These are phyloP conservation scores for Homarus americanus DNA, from an alignment of 1,140 invertebrate species.

Conservation along the genomic window DNA sequence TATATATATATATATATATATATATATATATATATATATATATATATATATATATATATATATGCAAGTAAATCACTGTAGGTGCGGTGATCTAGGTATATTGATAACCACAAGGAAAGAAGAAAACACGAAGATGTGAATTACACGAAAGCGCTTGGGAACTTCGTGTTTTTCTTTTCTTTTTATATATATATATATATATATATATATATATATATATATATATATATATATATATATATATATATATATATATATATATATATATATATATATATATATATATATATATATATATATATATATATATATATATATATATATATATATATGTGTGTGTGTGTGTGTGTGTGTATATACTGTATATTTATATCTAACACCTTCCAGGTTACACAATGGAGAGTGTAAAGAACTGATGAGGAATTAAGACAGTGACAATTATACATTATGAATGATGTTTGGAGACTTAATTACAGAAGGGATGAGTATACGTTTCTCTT, in stretches of 20 bases:
- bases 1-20: constrained; percentile 6
- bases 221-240: not conserved
- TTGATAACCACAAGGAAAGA: no score
- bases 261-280: constrained; percentile 12
- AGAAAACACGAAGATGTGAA: no score
- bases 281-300: constrained; percentile 1
- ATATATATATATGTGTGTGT: not conserved
- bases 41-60: constrained; percentile 6
- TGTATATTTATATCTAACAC: constrained; percentile 29
- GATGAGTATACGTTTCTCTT: constrained; percentile 12
- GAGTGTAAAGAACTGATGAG: constrained; percentile 38
- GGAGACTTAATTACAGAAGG: not conserved
- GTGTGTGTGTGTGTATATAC: no score
- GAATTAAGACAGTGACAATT: not conserved
- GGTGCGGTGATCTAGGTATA: no score
- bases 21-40: constrained; percentile 1
- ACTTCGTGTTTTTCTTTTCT: no score
- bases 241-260: not conserved
- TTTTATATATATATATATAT: constrained; percentile 2
- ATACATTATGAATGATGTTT: constrained; percentile 22
- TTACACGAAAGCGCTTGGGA: no score
- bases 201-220: constrained; percentile 1
- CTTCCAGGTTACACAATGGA: constrained; percentile 46
- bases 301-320: not conserved
- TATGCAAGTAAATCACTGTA: not conserved